Evolutionary conservation across 2,888 invertebrate genomes (phyloP), one percentile per base, ranked within the genome.

Genomic region (Mesorhabditis belari): DNA sequence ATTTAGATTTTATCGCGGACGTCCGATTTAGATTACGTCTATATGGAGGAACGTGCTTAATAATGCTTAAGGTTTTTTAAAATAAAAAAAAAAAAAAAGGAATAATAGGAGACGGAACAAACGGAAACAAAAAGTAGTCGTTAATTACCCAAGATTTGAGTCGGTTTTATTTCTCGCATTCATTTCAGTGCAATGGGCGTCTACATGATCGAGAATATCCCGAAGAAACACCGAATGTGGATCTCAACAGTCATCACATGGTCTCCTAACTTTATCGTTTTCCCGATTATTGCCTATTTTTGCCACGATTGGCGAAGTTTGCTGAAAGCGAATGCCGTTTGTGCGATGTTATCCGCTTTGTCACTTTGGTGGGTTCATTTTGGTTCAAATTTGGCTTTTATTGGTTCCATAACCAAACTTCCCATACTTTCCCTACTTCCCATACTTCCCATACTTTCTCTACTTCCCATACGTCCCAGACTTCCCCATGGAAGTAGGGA

Each of bases 231-330:
- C 23, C 60, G 72, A n/a, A 66, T 73, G 57, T 58, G 61, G 58
- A 63, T 73, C 27, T 60, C 17, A 2, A 54, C 17, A 17, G 55
- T 23, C 12, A 25, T 54, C 27, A 54, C 55, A 9, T 55, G 56
- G 56, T 73, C 73, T 23, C 73, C 73, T 21, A 71, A 74, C 58
- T 70, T 65, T 55, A 67, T 74, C 51, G 56, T 75, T 25, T 70
- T 64, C 44, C 66, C 74, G 5, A 56, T 60, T 2, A 59, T 74
- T 23, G 66, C 74, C 19, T 62, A 59, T 28, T 55, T 27, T 19
- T 6, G n/a, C 5, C 19, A 55, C 35, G 54, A 28, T n/a, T 62
- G 62, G 62, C 17, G 35, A 25, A 55, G 12, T 2, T 27, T 54
- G 23, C 23, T 23, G 19, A 25, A 19, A 17, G 55, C 55, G 26